Evolutionary conservation across 37 sponge, comb jelly and placozoan genomes (phyloP), one percentile per base, ranked within the genome.

Genomic region (Corticium candelabrum): DNA sequence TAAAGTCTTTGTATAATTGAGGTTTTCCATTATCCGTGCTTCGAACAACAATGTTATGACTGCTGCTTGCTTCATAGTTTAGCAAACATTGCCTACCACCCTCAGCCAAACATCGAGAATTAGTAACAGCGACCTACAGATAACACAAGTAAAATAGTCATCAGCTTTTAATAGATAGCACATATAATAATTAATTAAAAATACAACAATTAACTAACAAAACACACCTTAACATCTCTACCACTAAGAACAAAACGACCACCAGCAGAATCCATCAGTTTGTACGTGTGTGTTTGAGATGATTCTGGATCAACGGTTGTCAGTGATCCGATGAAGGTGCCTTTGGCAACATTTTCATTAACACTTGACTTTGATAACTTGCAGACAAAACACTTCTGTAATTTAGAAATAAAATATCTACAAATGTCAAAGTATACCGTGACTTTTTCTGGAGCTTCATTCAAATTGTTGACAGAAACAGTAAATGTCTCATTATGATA

Each of bases 61-160:
- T 70, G 34, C 21, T 70, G 34, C 21, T n/a, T 4, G 73, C 21
- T 15, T 70, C 73, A 29, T 70, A 70, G 73, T 70, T 70, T 7
- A 70, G 29, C n/a, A 70, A n/a, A 32, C 73, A 70, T 5, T 33
- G 7, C n/a, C 73, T 70, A 29, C 73, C 73, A 29, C 73, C 73
- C 21, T 70, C 73, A 32, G n/a, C 29, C 5, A 70, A 29, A 70
- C 73, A 70, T 7, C 73, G 73, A 7, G 73, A 4, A 15, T 70
- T 70, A 5, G 35, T 7, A 7, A n/a, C n/a, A n/a, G 73, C 73
- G 29, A 70, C 73, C 35, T 70, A 11, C 15, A 50, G 62, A 50
- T 21, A 21, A 50, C n/a, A n/a, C n/a, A n/a, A n/a, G n/a, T n/a
- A n/a, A n/a, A n/a, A n/a, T n/a, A n/a, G n/a, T n/a, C n/a, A n/a